Conservation (phyloP, 2,113 vertebrate genomes). For the Toxotes chatareus region DNA sequence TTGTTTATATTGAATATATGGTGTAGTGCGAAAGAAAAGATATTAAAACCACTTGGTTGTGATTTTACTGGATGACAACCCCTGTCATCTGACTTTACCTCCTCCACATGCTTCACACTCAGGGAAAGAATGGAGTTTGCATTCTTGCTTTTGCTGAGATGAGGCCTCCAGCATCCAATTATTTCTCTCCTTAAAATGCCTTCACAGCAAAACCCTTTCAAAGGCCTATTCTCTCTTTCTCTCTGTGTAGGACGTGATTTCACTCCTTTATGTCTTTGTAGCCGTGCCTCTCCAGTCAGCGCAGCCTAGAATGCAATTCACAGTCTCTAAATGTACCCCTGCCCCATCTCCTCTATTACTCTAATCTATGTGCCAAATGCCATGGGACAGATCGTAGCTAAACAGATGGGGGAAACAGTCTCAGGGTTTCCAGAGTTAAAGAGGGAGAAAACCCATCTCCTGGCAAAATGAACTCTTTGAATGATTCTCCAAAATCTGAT, state of each 20-base stretch:
- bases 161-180: conserved; percentile 71
- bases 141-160: conserved; percentile 65
- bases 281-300: conserved; percentile 41
- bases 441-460: conserved; percentile 46
- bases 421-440: conserved; percentile 42
- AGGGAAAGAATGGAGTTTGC: conserved; percentile 53
- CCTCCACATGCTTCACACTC: conserved; percentile 37
- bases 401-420: conserved; percentile 50
- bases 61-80: conserved; percentile 44
- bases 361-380: conserved; percentile 62
- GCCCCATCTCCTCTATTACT: conserved; percentile 47
- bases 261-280: conserved; percentile 57
- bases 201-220: conserved; percentile 67
- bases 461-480: conserved; percentile 55
- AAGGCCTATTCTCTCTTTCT: conserved; percentile 55
- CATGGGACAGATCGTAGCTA: conserved; percentile 42
- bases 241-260: conserved; percentile 58
- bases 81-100: conserved; percentile 42
- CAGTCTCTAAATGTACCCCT: conserved; percentile 47
- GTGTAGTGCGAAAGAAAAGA: conserved; percentile 14
- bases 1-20: conserved; percentile 30
- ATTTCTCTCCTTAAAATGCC: conserved; percentile 71
- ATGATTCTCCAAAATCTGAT: conserved; percentile 59
- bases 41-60: conserved; percentile 27
- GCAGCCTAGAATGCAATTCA: conserved; percentile 57